These are phyloP conservation scores for Cepphus grylle DNA, from an alignment of 2,113 vertebrate genomes.

Conservation along the genomic window DNA sequence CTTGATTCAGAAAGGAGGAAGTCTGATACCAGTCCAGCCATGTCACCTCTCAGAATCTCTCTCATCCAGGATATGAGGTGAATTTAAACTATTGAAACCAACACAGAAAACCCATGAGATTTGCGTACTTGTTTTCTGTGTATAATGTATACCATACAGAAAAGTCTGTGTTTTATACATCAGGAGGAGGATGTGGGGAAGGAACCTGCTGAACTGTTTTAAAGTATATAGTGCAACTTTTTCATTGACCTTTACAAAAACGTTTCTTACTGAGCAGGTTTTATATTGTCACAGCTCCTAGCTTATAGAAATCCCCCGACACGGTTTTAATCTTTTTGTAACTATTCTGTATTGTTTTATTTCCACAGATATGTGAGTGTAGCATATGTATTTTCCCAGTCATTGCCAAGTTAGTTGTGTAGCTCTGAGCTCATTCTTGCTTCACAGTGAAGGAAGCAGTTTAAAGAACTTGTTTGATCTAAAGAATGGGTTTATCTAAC, in stretches of 20 bases:
- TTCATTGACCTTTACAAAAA: neutral
- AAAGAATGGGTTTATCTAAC: neutral
- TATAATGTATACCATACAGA: neutral
- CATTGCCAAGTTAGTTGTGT: neutral
- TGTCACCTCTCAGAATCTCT: slow-evolving; percentile 92
- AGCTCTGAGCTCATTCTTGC: neutral
- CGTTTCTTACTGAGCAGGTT: neutral
- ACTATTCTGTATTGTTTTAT: neutral
- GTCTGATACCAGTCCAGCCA: slow-evolving; percentile 85
- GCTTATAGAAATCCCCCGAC: neutral
- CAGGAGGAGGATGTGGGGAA: neutral
- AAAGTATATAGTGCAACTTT: neutral
- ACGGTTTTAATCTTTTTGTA: neutral
- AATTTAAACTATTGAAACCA: slow-evolving; percentile 19
- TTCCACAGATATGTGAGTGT: neutral
- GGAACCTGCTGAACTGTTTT: neutral
- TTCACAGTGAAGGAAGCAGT: neutral
- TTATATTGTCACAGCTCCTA: neutral
- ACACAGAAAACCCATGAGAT: neutral
- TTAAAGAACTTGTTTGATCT: neutral
- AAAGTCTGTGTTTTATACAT: neutral
- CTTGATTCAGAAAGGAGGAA: slow-evolving; percentile 94
- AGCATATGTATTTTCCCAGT: neutral
- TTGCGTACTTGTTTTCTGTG: neutral
- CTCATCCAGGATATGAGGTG: slow-evolving; percentile 97